phyloP scores from a whole-genome alignment of 2,797 vertebrate species.

The Pipistrellus pipistrellus region DNA sequence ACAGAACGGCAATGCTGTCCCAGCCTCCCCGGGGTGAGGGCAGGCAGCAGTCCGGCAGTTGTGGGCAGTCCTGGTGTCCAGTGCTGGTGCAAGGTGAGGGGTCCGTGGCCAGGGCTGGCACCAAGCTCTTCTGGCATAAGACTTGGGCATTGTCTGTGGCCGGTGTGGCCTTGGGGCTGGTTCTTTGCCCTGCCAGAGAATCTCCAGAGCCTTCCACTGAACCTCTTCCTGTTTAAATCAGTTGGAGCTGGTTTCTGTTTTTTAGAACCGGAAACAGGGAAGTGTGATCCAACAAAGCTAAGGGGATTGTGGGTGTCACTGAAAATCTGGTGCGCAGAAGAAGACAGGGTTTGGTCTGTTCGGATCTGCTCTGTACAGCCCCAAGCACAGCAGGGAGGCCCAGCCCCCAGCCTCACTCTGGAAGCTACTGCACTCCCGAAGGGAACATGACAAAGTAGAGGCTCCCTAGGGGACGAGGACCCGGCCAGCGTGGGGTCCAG shows the following conservation, averaged over 20 bases:
- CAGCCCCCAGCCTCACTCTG: background rate
- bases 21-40: background rate
- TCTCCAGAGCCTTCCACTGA: background rate
- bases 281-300: background rate
- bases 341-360: background rate
- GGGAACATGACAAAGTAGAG: background rate
- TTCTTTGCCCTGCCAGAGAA: background rate
- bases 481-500: background rate
- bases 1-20: background rate
- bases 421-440: background rate
- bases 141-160: background rate
- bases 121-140: background rate
- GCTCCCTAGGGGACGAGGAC: background rate
- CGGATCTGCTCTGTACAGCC: background rate
- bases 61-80: fast-evolving
- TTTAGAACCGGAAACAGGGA: background rate
- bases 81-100: fast-evolving
- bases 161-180: background rate
- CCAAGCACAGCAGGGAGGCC: background rate
- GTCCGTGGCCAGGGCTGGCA: background rate
- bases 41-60: fast-evolving
- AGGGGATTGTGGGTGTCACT: background rate
- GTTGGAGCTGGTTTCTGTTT: background rate
- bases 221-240: background rate
- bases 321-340: background rate